Conservation (phyloP, 1,140 invertebrate species). For the Drosophila malerkotliana region DNA sequence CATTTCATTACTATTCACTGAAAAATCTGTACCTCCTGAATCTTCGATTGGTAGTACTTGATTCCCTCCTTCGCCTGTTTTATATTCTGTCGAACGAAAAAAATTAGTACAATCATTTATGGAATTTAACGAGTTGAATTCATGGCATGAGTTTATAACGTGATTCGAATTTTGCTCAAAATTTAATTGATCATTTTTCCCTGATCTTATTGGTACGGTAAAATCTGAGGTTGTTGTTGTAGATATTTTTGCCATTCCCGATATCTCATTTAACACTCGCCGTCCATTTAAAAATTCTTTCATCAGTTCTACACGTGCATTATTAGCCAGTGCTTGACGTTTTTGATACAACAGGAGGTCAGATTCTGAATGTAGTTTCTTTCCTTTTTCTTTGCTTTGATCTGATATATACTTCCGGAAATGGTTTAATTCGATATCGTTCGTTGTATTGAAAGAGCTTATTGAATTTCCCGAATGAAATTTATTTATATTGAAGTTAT, state of each 20-base stretch:
- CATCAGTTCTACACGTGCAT: conserved; percentile 61
- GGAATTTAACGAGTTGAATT: conserved; percentile 35
- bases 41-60: conserved; percentile 69
- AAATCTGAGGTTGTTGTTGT: conserved; percentile 8
- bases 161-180: not conserved
- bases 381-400: conserved; percentile 2
- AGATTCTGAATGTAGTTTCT: conserved; percentile 59
- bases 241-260: conserved; percentile 12
- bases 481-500: conserved; percentile 10
- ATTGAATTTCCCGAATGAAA: conserved; percentile 26
- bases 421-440: not conserved
- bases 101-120: conserved; percentile 52
- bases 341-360: conserved; percentile 62
- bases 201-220: not conserved
- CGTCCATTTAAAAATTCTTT: conserved; percentile 69
- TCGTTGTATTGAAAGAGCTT: not conserved
- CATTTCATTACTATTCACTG: conserved; percentile 87
- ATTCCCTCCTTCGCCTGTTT: conserved; percentile 53
- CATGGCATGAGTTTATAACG: not conserved
- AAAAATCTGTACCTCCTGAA: conserved; percentile 57
- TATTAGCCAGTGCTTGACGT: conserved; percentile 66
- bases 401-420: conserved; percentile 9
- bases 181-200: not conserved
- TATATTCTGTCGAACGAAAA: conserved; percentile 76
- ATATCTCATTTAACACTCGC: conserved; percentile 54